Evolutionary conservation across 53 echinoderm and acorn worm genomes (phyloP), one percentile per base, ranked within the genome.

Genomic region (Mesocentrotus franciscanus): DNA sequence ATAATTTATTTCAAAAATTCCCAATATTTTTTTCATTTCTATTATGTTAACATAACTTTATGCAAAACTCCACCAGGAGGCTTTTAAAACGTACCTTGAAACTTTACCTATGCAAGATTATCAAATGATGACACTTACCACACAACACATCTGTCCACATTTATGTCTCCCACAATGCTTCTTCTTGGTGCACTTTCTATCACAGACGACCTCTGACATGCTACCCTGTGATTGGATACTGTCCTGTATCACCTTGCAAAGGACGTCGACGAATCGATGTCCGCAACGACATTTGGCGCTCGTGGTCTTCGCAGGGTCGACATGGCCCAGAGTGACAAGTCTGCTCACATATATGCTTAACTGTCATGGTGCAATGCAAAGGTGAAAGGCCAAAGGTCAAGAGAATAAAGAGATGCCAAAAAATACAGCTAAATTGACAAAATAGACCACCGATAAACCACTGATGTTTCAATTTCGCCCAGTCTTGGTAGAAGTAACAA

Each of bases 121-220:
- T 30, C 11, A 9, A 11, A 74, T 10, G 12, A 74, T 32, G 74
- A 74, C 72, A 90, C 99, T 90, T 91, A 99, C 99, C 89, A 97
- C 85, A 90, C 99, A 99, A 91, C 99, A 99, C 70, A 95, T 94
- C 71, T 95, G 87, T 72, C 96, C 96, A 64, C 99, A 99, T 61
- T 97, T 97, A 90, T 99, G 99, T 76, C 97, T 97, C 26, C 99
- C 99, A 79, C 99, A 99, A 49, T 96, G 85, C 90, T 97, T 98
- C 71, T 97, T 96, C 95, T 96, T 97, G 95, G 97, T 95, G 90
- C 98, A 99, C 92, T 97, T 97, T 70, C 98, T 96, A 68, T 99
- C 98, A 78, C 99, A 99, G 59, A 97, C 68, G 57, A 96, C 97
- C 6, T 84, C 90, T 64, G 92, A 35, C 68, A 75, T 93, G 33